Evolutionary conservation across 1,140 invertebrate species (phyloP), one percentile per base, ranked within the genome.

Genomic region (Drosophila mauritiana): DNA sequence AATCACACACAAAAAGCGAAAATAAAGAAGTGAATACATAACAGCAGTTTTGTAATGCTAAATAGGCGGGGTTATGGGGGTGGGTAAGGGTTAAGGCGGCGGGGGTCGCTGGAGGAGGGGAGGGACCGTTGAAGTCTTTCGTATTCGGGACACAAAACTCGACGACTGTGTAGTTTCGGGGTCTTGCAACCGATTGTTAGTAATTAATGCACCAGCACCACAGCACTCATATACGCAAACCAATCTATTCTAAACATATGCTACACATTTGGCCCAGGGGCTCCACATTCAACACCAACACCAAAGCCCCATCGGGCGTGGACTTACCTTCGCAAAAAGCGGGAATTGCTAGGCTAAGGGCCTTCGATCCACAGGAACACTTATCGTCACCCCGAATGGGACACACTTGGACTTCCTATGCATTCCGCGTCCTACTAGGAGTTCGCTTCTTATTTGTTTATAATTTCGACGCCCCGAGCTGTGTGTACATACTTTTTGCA

Each of bases 11-110:
- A 88, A 83, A 88, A 77, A 69, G 63, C 51, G 51, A 64, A 61
- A 70, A 82, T 77, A 73, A 82, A 88, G 62, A 86, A 68, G 48
- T 55, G 61, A 85, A 53, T 55, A 78, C 70, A 80, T 68, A 80
- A 63, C 83, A 88, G 51, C 80, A 79, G 79, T 88, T 88, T 88
- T 88, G 83, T 79, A 89, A 88, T 88, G 83, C 83, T 88, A 86
- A 86, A 88, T 83, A 83, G 73, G 52, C 49, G 58, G 45, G 40
- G 42, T 40, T 45, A 37, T 49, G 58, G 59, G 48, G 58, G 31
- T 54, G 51, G 49, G 25, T 25, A 46, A 15, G 45, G 27, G 53
- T 15, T 49, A 40, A 31, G 31, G 20, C 15, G 52, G 39, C 25
- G 13, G 20, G 48, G 58, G 67, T 22, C 20, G 20, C 20, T 22